Conservation (phyloP, 2,888 invertebrate genomes). For the Ophion slaviceki region DNA sequence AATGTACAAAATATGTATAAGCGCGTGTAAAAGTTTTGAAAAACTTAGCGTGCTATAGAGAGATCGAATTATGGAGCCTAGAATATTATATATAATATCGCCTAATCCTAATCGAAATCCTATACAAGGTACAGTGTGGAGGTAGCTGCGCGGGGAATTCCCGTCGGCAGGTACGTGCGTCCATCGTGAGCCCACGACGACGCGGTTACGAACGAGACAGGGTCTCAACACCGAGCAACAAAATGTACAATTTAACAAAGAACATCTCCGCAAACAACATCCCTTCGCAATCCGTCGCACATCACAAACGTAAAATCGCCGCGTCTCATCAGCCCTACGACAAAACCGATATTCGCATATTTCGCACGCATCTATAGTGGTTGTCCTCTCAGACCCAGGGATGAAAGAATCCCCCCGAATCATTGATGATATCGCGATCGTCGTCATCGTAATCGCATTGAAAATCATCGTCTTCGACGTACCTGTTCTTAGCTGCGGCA, state of each 20-base stretch:
- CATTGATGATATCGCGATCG: slow-evolving; percentile 38
- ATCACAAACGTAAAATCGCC: not conserved
- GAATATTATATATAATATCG: slow-evolving; percentile 11
- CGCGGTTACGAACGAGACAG: not conserved
- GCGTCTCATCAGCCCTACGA: not conserved
- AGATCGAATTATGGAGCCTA: not conserved
- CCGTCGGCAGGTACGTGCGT: slow-evolving; percentile 40
- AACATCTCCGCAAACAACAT: slow-evolving; percentile 14
- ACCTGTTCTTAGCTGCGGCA: slow-evolving; percentile 98
- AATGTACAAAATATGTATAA: not conserved
- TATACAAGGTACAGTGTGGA: not conserved
- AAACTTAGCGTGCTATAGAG: slow-evolving; percentile 24
- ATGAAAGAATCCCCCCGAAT: slow-evolving; percentile 48
- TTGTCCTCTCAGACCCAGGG: slow-evolving; percentile 37
- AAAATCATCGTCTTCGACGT: slow-evolving; percentile 80
- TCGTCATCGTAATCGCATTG: slow-evolving; percentile 55
- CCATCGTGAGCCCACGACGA: not conserved
- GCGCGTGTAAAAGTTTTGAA: not conserved
- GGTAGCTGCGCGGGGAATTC: slow-evolving; percentile 11
- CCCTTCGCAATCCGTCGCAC: not conserved
- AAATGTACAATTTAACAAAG: slow-evolving; percentile 11
- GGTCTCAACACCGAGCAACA: not conserved
- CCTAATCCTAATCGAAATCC: slow-evolving; percentile 3
- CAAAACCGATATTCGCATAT: not conserved
- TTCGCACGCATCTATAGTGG: not conserved